These are phyloP conservation scores for Ailuropoda melanoleuca DNA, from an alignment of 2,113 vertebrate genomes.

Conservation along the genomic window DNA sequence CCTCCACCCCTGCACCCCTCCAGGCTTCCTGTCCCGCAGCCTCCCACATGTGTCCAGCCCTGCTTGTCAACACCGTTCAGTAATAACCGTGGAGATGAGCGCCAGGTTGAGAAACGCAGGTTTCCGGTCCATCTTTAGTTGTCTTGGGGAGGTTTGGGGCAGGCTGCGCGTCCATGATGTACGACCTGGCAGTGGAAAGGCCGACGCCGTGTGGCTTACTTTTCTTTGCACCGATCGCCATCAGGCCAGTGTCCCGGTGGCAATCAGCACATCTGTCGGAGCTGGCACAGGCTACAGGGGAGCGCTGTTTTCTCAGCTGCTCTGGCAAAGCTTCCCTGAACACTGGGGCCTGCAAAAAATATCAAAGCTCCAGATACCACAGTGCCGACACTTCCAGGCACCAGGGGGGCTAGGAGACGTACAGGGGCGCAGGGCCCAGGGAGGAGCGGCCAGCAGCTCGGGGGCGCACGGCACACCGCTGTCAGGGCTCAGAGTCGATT, in stretches of 20 bases:
- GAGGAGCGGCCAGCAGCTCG: fast-evolving
- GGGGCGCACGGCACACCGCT: neutral
- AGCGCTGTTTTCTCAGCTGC: neutral
- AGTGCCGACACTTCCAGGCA: neutral
- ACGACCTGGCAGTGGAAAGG: slow-evolving; percentile 23
- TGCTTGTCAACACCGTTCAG: slow-evolving; percentile 70
- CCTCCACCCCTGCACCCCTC: neutral
- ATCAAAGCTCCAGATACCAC: neutral
- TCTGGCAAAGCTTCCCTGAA: neutral
- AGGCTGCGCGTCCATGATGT: neutral
- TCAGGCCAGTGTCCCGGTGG: neutral
- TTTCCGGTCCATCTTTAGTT: neutral
- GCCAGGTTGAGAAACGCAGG: slow-evolving; percentile 59
- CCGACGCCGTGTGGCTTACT: neutral
- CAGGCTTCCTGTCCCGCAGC: slow-evolving; percentile 55
- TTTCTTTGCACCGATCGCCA: neutral
- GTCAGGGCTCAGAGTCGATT: neutral
- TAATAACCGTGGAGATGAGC: slow-evolving; percentile 56
- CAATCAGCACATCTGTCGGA: neutral
- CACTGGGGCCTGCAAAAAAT: neutral
- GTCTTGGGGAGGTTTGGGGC: neutral
- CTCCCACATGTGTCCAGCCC: neutral
- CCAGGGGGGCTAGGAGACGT: neutral
- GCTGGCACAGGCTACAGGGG: neutral
- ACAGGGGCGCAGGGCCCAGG: fast-evolving